Conservation (phyloP, 2,888 invertebrate species). For the Polyommatus iphigenia region DNA sequence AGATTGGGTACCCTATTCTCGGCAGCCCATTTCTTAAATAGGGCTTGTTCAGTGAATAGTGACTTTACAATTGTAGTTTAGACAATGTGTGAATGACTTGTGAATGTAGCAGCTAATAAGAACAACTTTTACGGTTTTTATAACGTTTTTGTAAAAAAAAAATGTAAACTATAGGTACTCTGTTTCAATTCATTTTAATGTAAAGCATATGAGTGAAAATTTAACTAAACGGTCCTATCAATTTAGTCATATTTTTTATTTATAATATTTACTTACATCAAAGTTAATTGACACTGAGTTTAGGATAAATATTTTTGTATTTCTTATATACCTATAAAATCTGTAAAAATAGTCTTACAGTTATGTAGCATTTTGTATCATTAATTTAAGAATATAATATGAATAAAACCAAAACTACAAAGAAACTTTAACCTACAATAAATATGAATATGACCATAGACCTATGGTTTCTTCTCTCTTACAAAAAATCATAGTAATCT, state of each 20-base stretch:
- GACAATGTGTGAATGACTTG: neutral
- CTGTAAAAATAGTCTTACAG: neutral
- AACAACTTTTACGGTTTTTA: neutral
- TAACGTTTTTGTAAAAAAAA: neutral
- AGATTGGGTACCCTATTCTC: neutral
- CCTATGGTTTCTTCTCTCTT: no score
- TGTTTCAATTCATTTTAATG: neutral
- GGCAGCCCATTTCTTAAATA: neutral
- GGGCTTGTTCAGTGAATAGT: no score
- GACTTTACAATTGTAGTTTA: neutral
- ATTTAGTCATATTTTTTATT: no score
- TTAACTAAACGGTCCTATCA: no score
- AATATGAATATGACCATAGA: no score
- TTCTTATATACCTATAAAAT: neutral
- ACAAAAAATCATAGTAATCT: no score
- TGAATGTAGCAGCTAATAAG: neutral
- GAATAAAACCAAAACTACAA: no score
- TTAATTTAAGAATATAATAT: neutral
- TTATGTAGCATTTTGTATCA: neutral
- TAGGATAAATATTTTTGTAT: no score
- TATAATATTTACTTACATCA: no score
- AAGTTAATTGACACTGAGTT: no score
- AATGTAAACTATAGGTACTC: neutral
- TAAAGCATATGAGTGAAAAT: neutral
- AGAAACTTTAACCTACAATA: no score